These are phyloP conservation scores for Rhinolophus ferrumequinum DNA, from an alignment of 2,113 vertebrate species.

Conservation along the genomic window DNA sequence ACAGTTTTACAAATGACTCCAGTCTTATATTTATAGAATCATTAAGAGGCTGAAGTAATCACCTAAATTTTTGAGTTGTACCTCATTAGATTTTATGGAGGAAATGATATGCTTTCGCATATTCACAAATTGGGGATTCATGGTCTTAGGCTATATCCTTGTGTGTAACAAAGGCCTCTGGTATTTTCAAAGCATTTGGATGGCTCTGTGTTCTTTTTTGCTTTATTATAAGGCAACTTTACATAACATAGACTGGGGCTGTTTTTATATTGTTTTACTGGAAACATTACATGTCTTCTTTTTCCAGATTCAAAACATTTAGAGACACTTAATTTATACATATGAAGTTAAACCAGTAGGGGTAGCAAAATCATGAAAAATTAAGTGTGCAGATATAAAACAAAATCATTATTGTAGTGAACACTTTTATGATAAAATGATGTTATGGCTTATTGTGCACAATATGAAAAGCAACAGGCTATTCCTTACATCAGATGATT, in stretches of 20 bases:
- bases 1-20: constrained; percentile 51
- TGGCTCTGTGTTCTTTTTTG: background rate
- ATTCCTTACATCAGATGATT: background rate
- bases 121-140: constrained; percentile 29
- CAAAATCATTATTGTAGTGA: background rate
- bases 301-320: constrained; percentile 32
- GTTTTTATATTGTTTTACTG: constrained; percentile 43
- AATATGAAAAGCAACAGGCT: background rate
- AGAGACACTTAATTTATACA: background rate
- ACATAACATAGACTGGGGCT: background rate
- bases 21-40: constrained; percentile 56
- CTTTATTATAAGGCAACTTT: constrained; percentile 9
- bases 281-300: constrained; percentile 20
- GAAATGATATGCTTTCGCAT: constrained; percentile 34
- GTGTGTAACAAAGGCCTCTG: background rate
- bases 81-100: constrained; percentile 52
- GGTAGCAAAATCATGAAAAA: background rate
- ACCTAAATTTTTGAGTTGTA: constrained; percentile 28
- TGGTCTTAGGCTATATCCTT: constrained; percentile 12
- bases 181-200: constrained; percentile 34
- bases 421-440: background rate
- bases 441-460: constrained; percentile 6
- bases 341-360: background rate
- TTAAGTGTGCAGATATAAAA: background rate
- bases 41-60: constrained; percentile 46